phyloP scores from a whole-genome alignment of 1,140 invertebrate species.

The Neodiprion virginianus region DNA sequence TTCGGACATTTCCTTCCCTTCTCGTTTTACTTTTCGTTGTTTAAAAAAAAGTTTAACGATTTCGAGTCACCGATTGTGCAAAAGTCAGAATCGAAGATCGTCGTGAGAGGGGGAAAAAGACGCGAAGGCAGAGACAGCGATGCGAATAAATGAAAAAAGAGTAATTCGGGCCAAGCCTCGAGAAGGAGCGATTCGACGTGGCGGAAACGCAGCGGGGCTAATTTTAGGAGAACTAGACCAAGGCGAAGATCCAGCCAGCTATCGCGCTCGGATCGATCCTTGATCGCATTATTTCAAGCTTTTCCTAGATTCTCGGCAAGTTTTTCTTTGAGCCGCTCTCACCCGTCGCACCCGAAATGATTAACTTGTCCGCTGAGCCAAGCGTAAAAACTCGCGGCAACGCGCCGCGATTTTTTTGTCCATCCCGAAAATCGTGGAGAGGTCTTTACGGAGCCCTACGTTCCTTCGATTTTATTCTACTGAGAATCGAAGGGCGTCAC shows the following conservation, averaged over 20 bases:
- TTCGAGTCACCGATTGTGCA: no score
- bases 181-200: neutral
- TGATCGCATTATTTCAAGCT: neutral
- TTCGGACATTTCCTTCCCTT: no score
- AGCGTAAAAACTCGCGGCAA: neutral
- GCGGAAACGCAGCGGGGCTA: neutral
- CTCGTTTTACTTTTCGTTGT: no score
- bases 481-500: no score
- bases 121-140: no score
- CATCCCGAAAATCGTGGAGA: neutral
- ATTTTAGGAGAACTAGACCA: neutral
- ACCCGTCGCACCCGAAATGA: neutral
- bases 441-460: neutral
- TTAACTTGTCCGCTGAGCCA: neutral
- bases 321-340: neutral
- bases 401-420: neutral
- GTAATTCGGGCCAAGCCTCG: no score
- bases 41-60: no score
- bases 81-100: no score
- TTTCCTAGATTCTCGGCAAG: neutral
- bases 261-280: neutral
- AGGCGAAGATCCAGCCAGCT: neutral
- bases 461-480: no score
- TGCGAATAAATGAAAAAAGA: no score
- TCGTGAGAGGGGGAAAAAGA: no score